These are phyloP conservation scores for Clarias magur DNA, from an alignment of 2,113 vertebrate species.

Conservation along the genomic window DNA sequence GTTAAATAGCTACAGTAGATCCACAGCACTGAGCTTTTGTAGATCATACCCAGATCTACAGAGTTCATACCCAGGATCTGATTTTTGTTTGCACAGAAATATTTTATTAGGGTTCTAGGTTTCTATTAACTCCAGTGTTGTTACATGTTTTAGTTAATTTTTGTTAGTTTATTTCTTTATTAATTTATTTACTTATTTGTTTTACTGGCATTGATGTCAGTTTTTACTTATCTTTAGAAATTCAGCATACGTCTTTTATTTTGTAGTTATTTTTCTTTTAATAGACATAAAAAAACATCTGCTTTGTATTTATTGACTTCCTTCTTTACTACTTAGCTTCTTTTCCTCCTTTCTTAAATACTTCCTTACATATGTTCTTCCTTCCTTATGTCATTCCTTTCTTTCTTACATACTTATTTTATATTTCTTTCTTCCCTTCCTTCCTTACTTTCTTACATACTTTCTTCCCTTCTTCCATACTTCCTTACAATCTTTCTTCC, in stretches of 20 bases:
- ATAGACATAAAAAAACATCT: neutral
- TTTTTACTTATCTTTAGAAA: neutral
- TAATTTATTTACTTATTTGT: neutral
- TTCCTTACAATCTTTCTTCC: no score
- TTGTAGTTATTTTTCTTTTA: neutral
- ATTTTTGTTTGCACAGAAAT: neutral
- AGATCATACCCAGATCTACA: no score
- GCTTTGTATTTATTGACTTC: neutral
- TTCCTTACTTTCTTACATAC: no score
- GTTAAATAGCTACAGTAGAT: neutral
- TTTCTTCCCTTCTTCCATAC: no score
- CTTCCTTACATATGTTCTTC: no score
- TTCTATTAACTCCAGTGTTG: neutral
- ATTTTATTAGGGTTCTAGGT: neutral
- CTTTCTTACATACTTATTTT: neutral
- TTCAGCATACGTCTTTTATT: neutral
- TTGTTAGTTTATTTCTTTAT: neutral
- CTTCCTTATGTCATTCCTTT: no score
- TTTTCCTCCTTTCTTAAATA: no score
- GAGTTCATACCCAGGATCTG: neutral
- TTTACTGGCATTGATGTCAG: neutral
- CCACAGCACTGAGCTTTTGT: neutral
- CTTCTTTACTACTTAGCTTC: neutral
- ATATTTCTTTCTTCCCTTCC: neutral
- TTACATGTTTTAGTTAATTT: neutral